Base-by-base conservation (phyloP, 2,113 vertebrate genomes). In the Callaeas wilsoni region DNA sequence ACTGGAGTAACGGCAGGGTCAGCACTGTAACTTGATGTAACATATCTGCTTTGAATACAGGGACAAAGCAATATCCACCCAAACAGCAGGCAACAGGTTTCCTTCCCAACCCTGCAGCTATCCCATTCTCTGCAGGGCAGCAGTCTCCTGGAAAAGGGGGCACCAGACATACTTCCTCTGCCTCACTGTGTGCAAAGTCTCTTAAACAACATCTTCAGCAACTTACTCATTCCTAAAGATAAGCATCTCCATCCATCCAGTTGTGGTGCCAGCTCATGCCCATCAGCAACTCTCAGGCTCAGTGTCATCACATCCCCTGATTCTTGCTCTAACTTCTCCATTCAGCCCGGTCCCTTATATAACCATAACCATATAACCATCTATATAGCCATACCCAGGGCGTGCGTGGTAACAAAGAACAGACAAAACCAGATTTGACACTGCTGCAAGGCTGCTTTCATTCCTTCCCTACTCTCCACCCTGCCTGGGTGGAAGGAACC, bases 341-440 rank as follows among this genome's bases (percentile, higher is more conserved):
- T 41, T 44, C 83, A 71, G 42, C 37, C 42, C 22, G 3, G 16
- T n/a, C n/a, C 65, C 35, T 3, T 32, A 39, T 21, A 32, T 20
- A 57, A 57, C 57, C 81, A 53, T 44, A 70, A 70, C 41, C 59
- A 47, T 7, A 17, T 2, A 39, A 56, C 22, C 33, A 77, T 14
- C 30, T 32, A 15, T 4, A 73, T 4, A 62, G 49, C 25, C 37
- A 35, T 37, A 44, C 8, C 15, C 7, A 14, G 35, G 29, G 42
- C 0, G 0, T 4, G 14, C 10, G 15, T 3, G 0, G 26, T 26
- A 52, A 79, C 15, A 42, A 53, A 7, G 12, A 44, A 46, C n/a
- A 78, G 55, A 10, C 14, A 74, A 46, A 13, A 78, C 37, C 17
- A 55, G 30, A 20, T 63, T 0, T 37, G 37, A 70, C 2, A 12